Conservation (phyloP, 2,888 invertebrate genomes). For the Coleophora deauratella region DNA sequence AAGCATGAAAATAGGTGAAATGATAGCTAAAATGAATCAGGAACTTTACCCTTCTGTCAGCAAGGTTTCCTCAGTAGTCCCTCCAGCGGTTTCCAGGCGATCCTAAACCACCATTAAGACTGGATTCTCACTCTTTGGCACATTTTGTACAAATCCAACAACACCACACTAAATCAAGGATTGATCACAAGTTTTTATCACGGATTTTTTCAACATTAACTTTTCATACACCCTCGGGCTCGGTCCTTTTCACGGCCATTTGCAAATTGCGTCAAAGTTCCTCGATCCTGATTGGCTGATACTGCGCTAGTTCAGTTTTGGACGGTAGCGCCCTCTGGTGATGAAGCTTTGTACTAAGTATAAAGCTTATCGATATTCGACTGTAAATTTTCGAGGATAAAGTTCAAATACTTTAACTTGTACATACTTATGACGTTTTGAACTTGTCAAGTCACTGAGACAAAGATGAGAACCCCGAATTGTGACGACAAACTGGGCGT, state of each 20-base stretch:
- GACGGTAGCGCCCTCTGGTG: conserved; percentile 41
- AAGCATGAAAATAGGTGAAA: conserved; percentile 25
- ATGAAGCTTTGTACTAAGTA: conserved; percentile 27
- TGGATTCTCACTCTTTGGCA: conserved; percentile 71
- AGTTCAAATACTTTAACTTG: conserved; percentile 10
- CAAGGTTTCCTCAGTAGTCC: conserved; percentile 60
- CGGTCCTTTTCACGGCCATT: conserved; percentile 73
- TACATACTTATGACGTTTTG: conserved; percentile 32
- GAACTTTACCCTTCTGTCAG: conserved; percentile 71
- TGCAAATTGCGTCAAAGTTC: conserved; percentile 75
- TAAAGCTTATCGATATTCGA: conserved; percentile 20
- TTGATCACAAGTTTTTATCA: conserved; percentile 60
- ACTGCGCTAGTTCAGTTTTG: conserved; percentile 53
- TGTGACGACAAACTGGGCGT: conserved; percentile 75
- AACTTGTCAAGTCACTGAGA: conserved; percentile 37
- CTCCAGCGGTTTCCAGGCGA: conserved; percentile 60
- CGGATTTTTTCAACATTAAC: conserved; percentile 64
- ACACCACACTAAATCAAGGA: conserved; percentile 62
- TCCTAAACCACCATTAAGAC: conserved; percentile 68
- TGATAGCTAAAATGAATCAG: conserved; percentile 34
- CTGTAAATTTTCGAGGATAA: conserved; percentile 12
- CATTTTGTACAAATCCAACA: conserved; percentile 61
- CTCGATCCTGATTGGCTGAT: conserved; percentile 60
- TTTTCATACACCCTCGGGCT: conserved; percentile 66
- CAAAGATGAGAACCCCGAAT: conserved; percentile 59